Percentiles rank a stretch among this genome's conserved stretches.
phyloP scores from a whole-genome alignment of 2,113 vertebrate species.

The Nerophis lumbriciformis region DNA sequence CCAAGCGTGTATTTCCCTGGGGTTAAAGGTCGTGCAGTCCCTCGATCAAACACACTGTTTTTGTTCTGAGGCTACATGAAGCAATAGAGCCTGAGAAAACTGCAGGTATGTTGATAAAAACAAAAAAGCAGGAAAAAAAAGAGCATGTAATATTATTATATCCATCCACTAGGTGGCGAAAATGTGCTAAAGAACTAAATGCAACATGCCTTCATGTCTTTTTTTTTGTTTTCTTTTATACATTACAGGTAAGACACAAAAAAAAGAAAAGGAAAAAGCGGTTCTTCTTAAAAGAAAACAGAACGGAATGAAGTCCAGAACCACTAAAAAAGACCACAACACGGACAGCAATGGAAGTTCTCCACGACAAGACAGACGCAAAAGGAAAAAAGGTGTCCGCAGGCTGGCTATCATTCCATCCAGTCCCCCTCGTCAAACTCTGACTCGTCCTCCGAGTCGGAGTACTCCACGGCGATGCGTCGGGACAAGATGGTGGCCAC shows the following conservation, averaged over 20 bases:
- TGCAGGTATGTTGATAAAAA: slow-evolving; percentile 32
- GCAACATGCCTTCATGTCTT: slow-evolving; percentile 39
- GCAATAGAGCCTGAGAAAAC: slow-evolving; percentile 28
- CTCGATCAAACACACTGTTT: no score
- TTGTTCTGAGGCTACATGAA: no score
- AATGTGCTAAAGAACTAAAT: slow-evolving; percentile 43
- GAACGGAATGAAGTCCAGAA: slow-evolving; percentile 49
- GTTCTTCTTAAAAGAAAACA: slow-evolving; percentile 36
- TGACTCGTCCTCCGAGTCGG: slow-evolving; percentile 95
- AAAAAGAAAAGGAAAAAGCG: slow-evolving; percentile 29
- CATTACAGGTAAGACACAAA: slow-evolving; percentile 37
- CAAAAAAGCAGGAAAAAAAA: slow-evolving; percentile 18
- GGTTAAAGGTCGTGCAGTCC: slow-evolving; percentile 30
- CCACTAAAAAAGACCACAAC: slow-evolving; percentile 53
- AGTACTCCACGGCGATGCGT: slow-evolving; percentile 96
- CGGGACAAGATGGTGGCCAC: slow-evolving; percentile 96
- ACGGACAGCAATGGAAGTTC: slow-evolving; percentile 14
- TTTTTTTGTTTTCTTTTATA: slow-evolving; percentile 15
- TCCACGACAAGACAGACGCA: slow-evolving; percentile 30
- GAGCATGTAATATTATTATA: slow-evolving; percentile 47
- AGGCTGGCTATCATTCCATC: slow-evolving; percentile 79
- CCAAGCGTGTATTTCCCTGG: slow-evolving; percentile 41
- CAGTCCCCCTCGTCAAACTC: slow-evolving; percentile 99
- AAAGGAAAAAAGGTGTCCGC: slow-evolving; percentile 19
- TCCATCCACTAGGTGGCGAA: slow-evolving; percentile 59